phyloP scores from a whole-genome alignment of 2,888 invertebrate genomes.

The Cinara cedri region DNA sequence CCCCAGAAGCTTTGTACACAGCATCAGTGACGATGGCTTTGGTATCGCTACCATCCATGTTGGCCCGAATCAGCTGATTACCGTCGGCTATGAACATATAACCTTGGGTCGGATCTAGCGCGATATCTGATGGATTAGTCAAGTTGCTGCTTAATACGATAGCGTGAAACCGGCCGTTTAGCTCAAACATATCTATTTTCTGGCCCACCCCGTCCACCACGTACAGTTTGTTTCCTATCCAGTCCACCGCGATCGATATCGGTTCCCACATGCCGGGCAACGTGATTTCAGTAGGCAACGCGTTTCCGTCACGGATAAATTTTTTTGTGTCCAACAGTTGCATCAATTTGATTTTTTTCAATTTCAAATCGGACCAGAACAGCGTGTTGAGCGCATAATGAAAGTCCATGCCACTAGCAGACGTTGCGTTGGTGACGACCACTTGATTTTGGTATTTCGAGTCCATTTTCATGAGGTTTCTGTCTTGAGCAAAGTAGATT shows the following conservation, averaged over 20 bases:
- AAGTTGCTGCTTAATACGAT: constrained; percentile 90
- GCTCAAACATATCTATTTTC: constrained; percentile 91
- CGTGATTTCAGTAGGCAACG: constrained; percentile 61
- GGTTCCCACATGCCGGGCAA: constrained; percentile 88
- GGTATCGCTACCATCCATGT: constrained; percentile 91
- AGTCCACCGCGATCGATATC: constrained; percentile 91
- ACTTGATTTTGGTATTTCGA: constrained; percentile 67
- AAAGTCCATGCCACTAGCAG: constrained; percentile 85
- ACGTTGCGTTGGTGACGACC: constrained; percentile 78
- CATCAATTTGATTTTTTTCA: constrained; percentile 71
- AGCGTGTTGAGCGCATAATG: constrained; percentile 78
- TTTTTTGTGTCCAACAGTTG: constrained; percentile 34
- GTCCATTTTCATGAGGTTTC: constrained; percentile 66
- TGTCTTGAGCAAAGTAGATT: constrained; percentile 63
- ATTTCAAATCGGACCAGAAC: constrained; percentile 90
- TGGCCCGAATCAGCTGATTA: constrained; percentile 81
- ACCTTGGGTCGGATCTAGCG: constrained; percentile 89
- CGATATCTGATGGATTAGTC: constrained; percentile 88
- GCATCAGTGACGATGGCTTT: constrained; percentile 87
- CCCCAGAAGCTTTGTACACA: constrained; percentile 90
- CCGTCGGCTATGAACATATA: constrained; percentile 85
- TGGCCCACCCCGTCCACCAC: constrained; percentile 91
- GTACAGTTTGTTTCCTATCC: constrained; percentile 95
- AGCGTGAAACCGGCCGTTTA: constrained; percentile 85
- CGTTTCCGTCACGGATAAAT: constrained; percentile 34